These are phyloP conservation scores for Cyclina sinensis DNA, from an alignment of 1,140 invertebrate species.

Conservation along the genomic window DNA sequence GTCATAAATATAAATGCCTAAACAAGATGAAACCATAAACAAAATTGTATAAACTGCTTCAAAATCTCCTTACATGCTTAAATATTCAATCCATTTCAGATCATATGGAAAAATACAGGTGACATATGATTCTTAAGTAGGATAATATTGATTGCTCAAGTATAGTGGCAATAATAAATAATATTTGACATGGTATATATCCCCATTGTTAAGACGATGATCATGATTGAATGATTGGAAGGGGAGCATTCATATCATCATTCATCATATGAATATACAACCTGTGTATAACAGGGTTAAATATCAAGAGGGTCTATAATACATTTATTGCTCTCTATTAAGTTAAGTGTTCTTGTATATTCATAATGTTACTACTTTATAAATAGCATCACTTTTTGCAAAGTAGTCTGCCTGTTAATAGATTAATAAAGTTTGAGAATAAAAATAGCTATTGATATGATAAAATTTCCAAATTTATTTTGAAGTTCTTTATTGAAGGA, in stretches of 20 bases:
- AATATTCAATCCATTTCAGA: not conserved
- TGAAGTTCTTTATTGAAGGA: too few relatives aligned
- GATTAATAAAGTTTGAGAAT: too few relatives aligned
- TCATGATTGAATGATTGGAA: not conserved
- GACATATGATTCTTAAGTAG: not conserved
- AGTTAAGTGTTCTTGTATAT: too few relatives aligned
- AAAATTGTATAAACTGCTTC: too few relatives aligned
- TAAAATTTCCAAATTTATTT: too few relatives aligned
- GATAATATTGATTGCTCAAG: not conserved
- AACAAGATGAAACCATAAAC: too few relatives aligned
- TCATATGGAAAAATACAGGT: conserved; percentile 1
- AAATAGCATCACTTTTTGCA: too few relatives aligned
- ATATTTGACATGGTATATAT: not conserved
- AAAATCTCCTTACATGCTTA: not conserved
- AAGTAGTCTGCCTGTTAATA: too few relatives aligned
- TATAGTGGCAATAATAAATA: not conserved
- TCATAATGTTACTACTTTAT: too few relatives aligned
- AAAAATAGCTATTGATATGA: too few relatives aligned
- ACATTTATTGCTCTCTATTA: too few relatives aligned
- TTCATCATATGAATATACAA: not conserved
- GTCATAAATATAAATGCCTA: too few relatives aligned
- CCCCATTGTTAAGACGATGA: not conserved
- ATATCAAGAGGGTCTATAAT: not conserved
- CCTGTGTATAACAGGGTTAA: not conserved
- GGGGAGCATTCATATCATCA: not conserved